Evolutionary conservation across 64 coral and sea anemone species (phyloP).

Genomic region (Dendrophyllia cribrosa): DNA sequence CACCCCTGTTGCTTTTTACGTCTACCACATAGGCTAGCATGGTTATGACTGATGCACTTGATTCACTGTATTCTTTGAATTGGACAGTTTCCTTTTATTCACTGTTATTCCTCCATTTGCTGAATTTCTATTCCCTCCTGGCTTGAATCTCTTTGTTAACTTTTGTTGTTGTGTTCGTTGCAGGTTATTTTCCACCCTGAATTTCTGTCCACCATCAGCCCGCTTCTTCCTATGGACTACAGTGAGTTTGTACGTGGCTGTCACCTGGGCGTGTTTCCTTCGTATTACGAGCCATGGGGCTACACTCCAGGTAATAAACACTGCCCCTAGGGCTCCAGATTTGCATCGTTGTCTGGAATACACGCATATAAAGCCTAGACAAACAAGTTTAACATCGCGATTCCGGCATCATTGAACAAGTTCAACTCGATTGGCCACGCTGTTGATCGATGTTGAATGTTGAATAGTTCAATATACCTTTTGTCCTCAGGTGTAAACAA

Average conservation of each 20-base stretch:
- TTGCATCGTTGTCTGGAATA: too few relatives aligned
- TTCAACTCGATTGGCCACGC: too few relatives aligned
- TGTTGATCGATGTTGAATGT: too few relatives aligned
- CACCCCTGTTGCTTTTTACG: too few relatives aligned
- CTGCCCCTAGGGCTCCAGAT: background rate
- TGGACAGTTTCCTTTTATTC: background rate
- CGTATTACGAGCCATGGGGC: slow-evolving; percentile 94
- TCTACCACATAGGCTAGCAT: too few relatives aligned
- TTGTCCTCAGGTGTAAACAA: too few relatives aligned
- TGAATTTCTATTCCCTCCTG: background rate
- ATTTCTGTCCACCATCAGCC: slow-evolving; percentile 94
- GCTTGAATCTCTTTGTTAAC: background rate
- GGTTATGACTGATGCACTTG: too few relatives aligned
- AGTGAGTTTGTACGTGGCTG: slow-evolving; percentile 96
- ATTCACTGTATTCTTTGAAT: too few relatives aligned
- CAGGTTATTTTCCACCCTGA: slow-evolving; percentile 97
- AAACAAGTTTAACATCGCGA: too few relatives aligned
- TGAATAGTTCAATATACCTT: too few relatives aligned
- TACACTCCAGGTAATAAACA: slow-evolving; percentile 82
- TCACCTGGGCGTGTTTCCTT: slow-evolving; percentile 96
- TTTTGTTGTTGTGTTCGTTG: background rate
- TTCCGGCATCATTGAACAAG: too few relatives aligned
- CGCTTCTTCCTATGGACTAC: slow-evolving; percentile 96
- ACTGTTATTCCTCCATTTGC: background rate
- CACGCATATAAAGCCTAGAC: too few relatives aligned